Percentiles rank a stretch among this genome's conserved stretches.
Conservation (phyloP, 2,797 vertebrate genomes). For the Anabacerthia variegaticeps region DNA sequence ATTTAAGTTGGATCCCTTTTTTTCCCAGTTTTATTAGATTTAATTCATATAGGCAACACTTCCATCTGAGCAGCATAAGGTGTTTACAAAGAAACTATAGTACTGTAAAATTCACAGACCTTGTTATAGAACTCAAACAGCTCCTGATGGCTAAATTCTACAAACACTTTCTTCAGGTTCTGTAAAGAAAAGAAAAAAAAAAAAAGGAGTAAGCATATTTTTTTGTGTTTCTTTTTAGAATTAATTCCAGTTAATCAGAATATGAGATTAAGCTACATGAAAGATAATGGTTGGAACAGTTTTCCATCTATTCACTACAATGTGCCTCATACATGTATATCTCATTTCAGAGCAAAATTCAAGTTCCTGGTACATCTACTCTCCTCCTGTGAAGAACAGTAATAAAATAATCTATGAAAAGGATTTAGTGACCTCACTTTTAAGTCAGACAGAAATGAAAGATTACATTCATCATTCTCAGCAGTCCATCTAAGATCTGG, state of each 20-base stretch:
- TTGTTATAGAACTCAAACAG: conserved; percentile 96
- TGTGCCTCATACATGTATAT: not conserved
- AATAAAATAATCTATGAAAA: conserved; percentile 54
- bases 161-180: conserved; percentile 87
- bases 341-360: not conserved
- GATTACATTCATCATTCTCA: conserved; percentile 61
- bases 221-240: not conserved
- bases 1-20: conserved; percentile 42
- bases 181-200: conserved; percentile 66
- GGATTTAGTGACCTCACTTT: conserved; percentile 55
- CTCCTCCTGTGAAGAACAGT: conserved; percentile 1
- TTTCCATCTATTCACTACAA: not conserved
- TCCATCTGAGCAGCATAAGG: conserved; percentile 53
- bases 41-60: conserved; percentile 23
- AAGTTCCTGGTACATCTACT: not conserved
- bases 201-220: not conserved
- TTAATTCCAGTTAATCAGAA: not conserved
- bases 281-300: not conserved
- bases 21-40: conserved; percentile 39
- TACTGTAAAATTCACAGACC: conserved; percentile 79
- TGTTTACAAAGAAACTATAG: conserved; percentile 57
- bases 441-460: conserved; percentile 49
- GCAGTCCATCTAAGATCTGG: conserved; percentile 51
- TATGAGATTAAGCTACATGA: not conserved
- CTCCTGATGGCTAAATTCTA: conserved; percentile 92